These are phyloP conservation scores for Heliconius nattereri DNA, from an alignment of 1,140 invertebrate genomes.

Conservation along the genomic window DNA sequence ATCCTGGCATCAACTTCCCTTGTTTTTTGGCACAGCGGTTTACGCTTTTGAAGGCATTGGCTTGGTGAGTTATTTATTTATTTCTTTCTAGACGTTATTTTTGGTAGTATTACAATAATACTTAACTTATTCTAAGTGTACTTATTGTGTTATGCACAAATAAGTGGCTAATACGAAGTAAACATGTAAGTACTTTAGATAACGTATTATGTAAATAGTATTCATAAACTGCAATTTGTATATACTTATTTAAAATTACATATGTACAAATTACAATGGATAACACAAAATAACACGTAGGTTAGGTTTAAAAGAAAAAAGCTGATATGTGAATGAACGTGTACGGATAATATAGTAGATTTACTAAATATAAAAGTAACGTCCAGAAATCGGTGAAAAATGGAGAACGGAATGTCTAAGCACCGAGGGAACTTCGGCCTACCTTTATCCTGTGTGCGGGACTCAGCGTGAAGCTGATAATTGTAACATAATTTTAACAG, in stretches of 20 bases:
- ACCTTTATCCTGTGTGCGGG: too few relatives aligned
- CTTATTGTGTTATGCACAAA: not conserved
- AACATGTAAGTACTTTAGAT: not conserved
- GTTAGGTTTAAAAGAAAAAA: not conserved
- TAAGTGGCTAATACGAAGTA: not conserved
- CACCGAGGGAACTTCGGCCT: too few relatives aligned
- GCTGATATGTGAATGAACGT: too few relatives aligned
- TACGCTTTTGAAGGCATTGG: conserved; percentile 92
- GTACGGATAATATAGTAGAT: too few relatives aligned
- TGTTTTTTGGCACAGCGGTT: conserved; percentile 89
- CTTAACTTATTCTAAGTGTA: too few relatives aligned
- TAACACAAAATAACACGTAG: not conserved
- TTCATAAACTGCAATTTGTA: not conserved
- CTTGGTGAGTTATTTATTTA: conserved; percentile 81
- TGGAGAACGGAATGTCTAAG: too few relatives aligned
- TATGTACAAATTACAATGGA: too few relatives aligned
- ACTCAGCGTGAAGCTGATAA: too few relatives aligned
- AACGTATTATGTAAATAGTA: not conserved
- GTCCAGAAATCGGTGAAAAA: too few relatives aligned
- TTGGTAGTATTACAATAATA: too few relatives aligned
- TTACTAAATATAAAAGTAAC: too few relatives aligned
- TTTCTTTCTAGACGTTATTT: not conserved
- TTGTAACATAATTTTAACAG: too few relatives aligned
- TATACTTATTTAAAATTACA: not conserved
- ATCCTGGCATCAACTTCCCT: conserved; percentile 82